Conservation (phyloP, 1,140 invertebrate species). For the Diprion similis region DNA sequence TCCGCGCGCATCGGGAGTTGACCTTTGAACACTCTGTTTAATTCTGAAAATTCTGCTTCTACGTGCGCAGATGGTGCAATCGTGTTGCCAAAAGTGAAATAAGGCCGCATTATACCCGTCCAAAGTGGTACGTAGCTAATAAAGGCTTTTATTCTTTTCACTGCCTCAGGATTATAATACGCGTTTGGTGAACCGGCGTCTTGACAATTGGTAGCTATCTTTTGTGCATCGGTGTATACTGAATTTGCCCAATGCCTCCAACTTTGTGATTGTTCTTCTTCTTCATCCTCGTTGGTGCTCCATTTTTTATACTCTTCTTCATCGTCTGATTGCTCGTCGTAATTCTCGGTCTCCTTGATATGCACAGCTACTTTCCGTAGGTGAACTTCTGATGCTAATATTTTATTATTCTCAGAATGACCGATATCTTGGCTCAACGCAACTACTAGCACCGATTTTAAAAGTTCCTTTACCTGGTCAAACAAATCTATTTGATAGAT, state of each 20-base stretch:
- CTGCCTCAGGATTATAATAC: slow-evolving; percentile 20
- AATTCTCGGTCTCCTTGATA: slow-evolving; percentile 17
- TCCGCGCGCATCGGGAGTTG: slow-evolving; percentile 20
- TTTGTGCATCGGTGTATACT: slow-evolving; percentile 7
- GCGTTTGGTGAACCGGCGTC: slow-evolving; percentile 20
- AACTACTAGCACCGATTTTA: slow-evolving; percentile 26
- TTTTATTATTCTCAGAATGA: slow-evolving; percentile 5
- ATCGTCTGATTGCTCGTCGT: slow-evolving; percentile 12
- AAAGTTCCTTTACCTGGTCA: slow-evolving; percentile 15
- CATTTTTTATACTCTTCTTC: slow-evolving; percentile 10
- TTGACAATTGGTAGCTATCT: slow-evolving; percentile 11
- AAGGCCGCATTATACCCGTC: slow-evolving; percentile 20
- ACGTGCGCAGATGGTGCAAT: slow-evolving; percentile 9
- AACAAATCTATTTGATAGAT: slow-evolving; percentile 24
- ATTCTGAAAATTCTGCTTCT: slow-evolving; percentile 15
- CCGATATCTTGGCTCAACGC: slow-evolving; percentile 26
- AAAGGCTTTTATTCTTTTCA: slow-evolving; percentile 14
- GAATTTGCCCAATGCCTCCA: slow-evolving; percentile 20
- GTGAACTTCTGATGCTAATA: slow-evolving; percentile 19
- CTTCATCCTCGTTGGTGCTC: slow-evolving; percentile 4
- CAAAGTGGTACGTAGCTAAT: slow-evolving; percentile 23
- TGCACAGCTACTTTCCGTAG: slow-evolving; percentile 9
- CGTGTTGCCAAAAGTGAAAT: slow-evolving; percentile 12
- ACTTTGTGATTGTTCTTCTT: slow-evolving; percentile 3
- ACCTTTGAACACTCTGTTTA: slow-evolving; percentile 22